Evolutionary conservation across 2,888 invertebrate genomes (phyloP), one percentile per base, ranked within the genome.

Genomic region (Fragum fragum): DNA sequence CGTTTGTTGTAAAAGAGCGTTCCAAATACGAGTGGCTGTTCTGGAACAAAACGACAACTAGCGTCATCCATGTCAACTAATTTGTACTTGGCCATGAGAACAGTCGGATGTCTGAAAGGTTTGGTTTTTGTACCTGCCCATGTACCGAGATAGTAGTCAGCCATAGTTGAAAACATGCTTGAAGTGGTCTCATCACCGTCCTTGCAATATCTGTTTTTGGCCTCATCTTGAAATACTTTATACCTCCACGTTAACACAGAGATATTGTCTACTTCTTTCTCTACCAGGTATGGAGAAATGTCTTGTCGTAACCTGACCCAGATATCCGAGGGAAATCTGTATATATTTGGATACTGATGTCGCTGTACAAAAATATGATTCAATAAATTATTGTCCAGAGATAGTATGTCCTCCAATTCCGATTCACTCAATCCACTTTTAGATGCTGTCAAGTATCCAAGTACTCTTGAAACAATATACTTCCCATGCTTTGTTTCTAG

Each of bases 61-160:
- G 88, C 86, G 18, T 85, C 88, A 16, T 91, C 84, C 28, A 59
- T 47, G 26, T 84, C 83, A 6, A 71, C 80, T 16, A 87, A 80
- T 23, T 87, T 85, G 23, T 88, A 76, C 69, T 87, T 86, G 23
- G 84, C 81, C 87, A 86, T 86, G 21, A 87, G 63, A n/a, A 68
- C 59, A 29, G 82, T 73, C 29, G 83, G 88, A 74, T 91, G 91
- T n/a, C 68, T 59, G 80, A 91, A 93, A 2, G 92, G 90, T 82
- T 93, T 93, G 73, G 86, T 85, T 57, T 57, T 71, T 0, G 88
- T 89, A 0, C 92, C 93, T 28, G 91, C 86, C 93, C 93, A 93
- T 32, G 81, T 89, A 3, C 93, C 93, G 3, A 91, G 83, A 83
- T 88, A 93, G 79, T 93, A 94, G 71, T 93, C 92, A 11, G 92